Base-by-base conservation (phyloP, 2,113 vertebrate genomes). In the Trematomus loennbergii region DNA sequence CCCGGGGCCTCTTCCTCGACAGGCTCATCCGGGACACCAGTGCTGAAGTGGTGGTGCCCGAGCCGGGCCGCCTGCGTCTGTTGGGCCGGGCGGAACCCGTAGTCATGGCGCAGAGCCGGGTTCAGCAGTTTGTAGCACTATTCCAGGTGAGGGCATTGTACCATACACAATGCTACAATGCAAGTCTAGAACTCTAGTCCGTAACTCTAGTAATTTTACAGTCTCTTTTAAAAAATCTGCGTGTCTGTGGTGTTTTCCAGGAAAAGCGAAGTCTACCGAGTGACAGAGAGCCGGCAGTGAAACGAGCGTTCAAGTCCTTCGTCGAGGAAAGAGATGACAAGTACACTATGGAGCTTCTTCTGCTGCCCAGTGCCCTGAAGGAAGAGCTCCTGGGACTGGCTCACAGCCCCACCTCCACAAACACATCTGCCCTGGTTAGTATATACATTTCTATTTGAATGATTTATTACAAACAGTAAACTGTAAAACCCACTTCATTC, bases 111-210 rank as follows among this genome's bases (percentile, higher is more conserved):
- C 95, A 97, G 79, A 99, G 97, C 90, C 94, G 97, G 0, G 86
- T 99, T 58, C 98, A 99, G 87, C 98, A 99, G 84, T 97, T 99
- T 75, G 97, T 98, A 46, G 96, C 95, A 46, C 96, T 99, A 46
- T 99, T 99, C 81, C 94, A 92, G 85, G 93, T 93, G 82, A 0
- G 54, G 2, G 2, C 17, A 15, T n/a, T n/a, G n/a, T n/a, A n/a
- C n/a, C 20, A 60, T 18, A 61, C 33, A 3, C n/a, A n/a, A 15
- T 33, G 12, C 1, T 55, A 46, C 29, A 25, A 3, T n/a, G 25
- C 40, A 61, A 40, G 36, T 40, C 29, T 29, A 29, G 29, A 29
- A 29, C 3, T 29, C 29, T 29, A 29, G 13, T 8, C 15, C 6
- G 3, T 29, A 18, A 52, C 12, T 52, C 46, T 5, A 16, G 4